Evolutionary conservation across 2,797 vertebrate genomes (phyloP).

Genomic region (Chaetophractus vellerosus): DNA sequence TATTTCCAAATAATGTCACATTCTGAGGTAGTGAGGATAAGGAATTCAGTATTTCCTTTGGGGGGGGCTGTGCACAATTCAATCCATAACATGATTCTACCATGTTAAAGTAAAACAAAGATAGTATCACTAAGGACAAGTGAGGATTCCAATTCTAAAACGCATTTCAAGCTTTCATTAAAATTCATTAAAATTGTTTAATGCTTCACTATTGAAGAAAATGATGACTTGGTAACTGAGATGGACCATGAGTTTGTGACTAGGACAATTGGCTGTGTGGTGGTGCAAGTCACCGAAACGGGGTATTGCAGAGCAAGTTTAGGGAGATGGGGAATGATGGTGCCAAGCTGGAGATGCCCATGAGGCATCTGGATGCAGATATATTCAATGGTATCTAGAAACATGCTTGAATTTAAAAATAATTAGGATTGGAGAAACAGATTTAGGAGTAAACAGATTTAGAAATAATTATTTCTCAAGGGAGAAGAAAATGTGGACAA

Average conservation of each 20-base stretch:
- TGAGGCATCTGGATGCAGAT: neutral
- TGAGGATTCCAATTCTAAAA: neutral
- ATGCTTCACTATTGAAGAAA: neutral
- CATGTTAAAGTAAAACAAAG: neutral
- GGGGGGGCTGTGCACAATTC: no score
- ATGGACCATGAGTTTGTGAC: neutral
- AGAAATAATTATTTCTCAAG: neutral
- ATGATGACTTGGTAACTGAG: neutral
- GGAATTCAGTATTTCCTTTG: no score
- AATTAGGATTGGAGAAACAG: neutral
- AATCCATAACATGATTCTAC: neutral
- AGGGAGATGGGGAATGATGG: neutral
- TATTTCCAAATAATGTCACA: no score
- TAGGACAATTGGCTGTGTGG: neutral
- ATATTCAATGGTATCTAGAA: neutral
- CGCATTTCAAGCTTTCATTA: neutral
- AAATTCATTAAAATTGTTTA: neutral
- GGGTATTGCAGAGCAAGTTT: neutral
- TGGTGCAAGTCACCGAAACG: neutral
- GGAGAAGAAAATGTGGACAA: neutral
- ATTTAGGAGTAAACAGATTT: neutral
- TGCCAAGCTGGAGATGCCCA: neutral
- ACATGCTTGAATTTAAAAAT: neutral
- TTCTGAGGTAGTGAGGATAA: no score
- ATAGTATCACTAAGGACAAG: neutral